Evolutionary conservation across 2,113 vertebrate genomes (phyloP).

Genomic region (Plectropomus leopardus): DNA sequence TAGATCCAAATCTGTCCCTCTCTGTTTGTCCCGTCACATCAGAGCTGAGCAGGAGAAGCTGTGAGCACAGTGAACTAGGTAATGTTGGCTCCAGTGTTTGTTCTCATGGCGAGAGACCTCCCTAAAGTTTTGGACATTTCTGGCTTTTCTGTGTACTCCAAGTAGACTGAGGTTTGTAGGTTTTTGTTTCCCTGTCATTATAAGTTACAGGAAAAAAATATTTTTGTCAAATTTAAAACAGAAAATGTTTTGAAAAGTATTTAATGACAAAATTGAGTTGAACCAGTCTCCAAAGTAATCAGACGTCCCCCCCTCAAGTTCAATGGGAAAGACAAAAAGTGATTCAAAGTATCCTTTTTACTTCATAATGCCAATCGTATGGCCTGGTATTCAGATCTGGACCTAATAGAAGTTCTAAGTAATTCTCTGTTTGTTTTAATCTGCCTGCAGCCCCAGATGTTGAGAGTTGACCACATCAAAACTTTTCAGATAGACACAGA

Average conservation of each 20-base stretch:
- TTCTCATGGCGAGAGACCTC: conserved; percentile 12
- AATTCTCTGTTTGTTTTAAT: conserved; percentile 37
- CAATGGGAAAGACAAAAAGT: conserved; percentile 2
- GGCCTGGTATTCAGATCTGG: conserved; percentile 33
- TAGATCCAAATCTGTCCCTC: conserved; percentile 9
- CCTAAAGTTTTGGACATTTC: not conserved
- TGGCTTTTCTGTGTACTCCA: conserved; percentile 13
- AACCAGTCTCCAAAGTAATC: conserved; percentile 25
- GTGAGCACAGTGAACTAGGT: not conserved
- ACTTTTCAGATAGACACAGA: not conserved
- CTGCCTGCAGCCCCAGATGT: conserved; percentile 39
- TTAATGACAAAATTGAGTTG: conserved; percentile 29
- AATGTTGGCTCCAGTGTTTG: not conserved
- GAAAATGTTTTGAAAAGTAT: conserved; percentile 18
- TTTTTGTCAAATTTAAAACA: conserved; percentile 31
- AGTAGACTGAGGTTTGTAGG: not conserved
- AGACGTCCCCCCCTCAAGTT: conserved; percentile 8
- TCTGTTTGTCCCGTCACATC: conserved; percentile 23
- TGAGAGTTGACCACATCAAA: conserved; percentile 43
- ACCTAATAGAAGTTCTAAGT: conserved; percentile 44
- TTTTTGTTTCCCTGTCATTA: not conserved
- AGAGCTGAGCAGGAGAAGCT: conserved; percentile 7
- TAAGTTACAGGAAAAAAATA: not conserved
- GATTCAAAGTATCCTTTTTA: conserved; percentile 26
- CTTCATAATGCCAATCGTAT: conserved; percentile 27